Conservation (phyloP, 2,888 invertebrate species). For the Polydrusus cervinus region DNA sequence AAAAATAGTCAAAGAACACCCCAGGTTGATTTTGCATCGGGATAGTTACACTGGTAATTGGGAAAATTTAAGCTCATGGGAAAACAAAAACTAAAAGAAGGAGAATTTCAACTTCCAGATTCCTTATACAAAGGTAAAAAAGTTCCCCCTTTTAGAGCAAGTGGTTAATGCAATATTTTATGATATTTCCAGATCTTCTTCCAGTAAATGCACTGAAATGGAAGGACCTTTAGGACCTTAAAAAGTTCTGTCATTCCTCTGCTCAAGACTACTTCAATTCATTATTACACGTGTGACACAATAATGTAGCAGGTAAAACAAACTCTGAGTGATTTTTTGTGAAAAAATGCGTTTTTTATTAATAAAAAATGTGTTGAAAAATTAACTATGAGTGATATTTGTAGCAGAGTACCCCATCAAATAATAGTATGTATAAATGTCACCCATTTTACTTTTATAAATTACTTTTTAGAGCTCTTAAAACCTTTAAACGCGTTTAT, state of each 20-base stretch:
- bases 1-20: slow-evolving; percentile 31
- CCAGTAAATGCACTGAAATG: not conserved
- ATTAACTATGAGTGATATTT: not conserved
- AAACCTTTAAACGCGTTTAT: slow-evolving; percentile 9
- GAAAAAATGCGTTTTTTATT: slow-evolving; percentile 7
- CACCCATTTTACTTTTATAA: not conserved
- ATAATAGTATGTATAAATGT: not conserved
- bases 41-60: slow-evolving; percentile 8
- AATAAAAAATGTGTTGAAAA: not conserved
- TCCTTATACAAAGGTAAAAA: slow-evolving; percentile 4
- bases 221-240: not conserved
- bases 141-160: slow-evolving; percentile 1
- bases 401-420: not conserved
- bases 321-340: not conserved
- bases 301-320: not conserved
- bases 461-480: not conserved
- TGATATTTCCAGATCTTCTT: not conserved
- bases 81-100: slow-evolving; percentile 13
- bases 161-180: slow-evolving; percentile 13
- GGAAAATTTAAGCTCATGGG: slow-evolving; percentile 1
- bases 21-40: slow-evolving; percentile 14
- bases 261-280: slow-evolving; percentile 4
- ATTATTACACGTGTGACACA: not conserved
- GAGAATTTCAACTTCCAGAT: slow-evolving; percentile 15
- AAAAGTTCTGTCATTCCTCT: slow-evolving; percentile 1